These are phyloP conservation scores for Rhineura floridana DNA, from an alignment of 2,113 vertebrate genomes.

Conservation along the genomic window DNA sequence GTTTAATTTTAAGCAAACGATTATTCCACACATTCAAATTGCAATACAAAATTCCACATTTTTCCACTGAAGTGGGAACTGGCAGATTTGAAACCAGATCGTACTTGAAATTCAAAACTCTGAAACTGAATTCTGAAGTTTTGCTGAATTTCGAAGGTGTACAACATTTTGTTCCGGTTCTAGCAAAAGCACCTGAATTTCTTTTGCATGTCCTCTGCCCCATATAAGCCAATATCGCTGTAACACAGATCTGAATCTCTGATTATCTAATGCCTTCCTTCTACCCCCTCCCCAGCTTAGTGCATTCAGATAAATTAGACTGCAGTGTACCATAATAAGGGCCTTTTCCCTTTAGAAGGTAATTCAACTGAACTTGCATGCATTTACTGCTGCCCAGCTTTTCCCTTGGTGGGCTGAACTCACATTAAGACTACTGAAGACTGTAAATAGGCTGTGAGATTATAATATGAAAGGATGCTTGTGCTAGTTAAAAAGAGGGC, in stretches of 20 bases:
- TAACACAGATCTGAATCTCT: neutral
- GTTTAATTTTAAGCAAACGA: neutral
- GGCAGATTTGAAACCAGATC: neutral
- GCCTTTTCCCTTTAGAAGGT: slow-evolving; percentile 37
- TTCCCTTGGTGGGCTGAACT: slow-evolving; percentile 46
- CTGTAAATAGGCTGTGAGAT: neutral
- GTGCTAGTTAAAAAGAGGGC: neutral
- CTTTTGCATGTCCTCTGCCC: neutral
- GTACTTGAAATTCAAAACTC: neutral
- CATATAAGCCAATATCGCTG: neutral
- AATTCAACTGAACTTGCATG: slow-evolving; percentile 30
- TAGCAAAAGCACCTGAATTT: neutral
- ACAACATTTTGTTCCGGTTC: neutral
- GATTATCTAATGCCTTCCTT: neutral
- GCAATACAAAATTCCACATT: neutral
- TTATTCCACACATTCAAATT: neutral
- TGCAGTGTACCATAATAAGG: slow-evolving; percentile 45
- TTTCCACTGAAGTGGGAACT: neutral
- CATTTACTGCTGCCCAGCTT: slow-evolving; percentile 42
- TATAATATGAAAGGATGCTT: neutral
- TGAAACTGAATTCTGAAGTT: neutral
- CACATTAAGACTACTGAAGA: slow-evolving; percentile 52
- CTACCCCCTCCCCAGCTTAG: neutral
- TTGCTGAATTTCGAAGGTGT: neutral
- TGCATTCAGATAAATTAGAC: neutral